Evolutionary conservation across 2,797 vertebrate species (phyloP).

Genomic region (Uromys caudimaculatus): DNA sequence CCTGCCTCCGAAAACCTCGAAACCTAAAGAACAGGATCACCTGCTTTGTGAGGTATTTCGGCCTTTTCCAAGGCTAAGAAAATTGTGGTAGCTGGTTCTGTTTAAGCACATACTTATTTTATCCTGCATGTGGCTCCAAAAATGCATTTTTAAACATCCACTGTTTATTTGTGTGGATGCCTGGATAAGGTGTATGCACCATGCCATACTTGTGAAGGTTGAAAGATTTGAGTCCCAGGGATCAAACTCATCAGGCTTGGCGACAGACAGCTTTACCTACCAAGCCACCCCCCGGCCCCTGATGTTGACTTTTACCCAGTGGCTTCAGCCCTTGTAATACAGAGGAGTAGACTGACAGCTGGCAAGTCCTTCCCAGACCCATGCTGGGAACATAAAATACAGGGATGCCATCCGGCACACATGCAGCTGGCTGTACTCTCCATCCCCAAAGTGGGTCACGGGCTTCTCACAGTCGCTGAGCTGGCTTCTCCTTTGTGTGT

Average conservation of each 20-base stretch:
- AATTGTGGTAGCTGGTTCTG: neutral
- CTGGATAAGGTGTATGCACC: no score
- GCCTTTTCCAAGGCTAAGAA: neutral
- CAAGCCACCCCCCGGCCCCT: neutral
- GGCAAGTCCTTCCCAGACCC: neutral
- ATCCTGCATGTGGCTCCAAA: neutral
- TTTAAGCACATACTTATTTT: conserved; percentile 3
- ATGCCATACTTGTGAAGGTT: neutral
- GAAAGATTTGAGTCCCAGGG: neutral
- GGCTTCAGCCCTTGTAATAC: neutral
- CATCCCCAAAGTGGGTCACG: neutral
- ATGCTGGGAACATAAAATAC: neutral
- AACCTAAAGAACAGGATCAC: neutral
- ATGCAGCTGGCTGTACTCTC: neutral
- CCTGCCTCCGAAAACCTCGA: neutral
- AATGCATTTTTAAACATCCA: neutral
- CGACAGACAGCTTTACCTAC: neutral
- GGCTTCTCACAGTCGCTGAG: neutral
- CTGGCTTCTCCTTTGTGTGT: conserved; percentile 34
- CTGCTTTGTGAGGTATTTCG: neutral
- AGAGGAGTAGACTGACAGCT: neutral
- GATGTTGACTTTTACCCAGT: conserved; percentile 38
- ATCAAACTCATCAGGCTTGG: neutral
- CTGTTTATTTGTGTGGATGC: neutral
- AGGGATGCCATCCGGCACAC: neutral